Evolutionary conservation across 2,888 invertebrate species (phyloP).

Genomic region (Nephrotoma guestfalica): DNA sequence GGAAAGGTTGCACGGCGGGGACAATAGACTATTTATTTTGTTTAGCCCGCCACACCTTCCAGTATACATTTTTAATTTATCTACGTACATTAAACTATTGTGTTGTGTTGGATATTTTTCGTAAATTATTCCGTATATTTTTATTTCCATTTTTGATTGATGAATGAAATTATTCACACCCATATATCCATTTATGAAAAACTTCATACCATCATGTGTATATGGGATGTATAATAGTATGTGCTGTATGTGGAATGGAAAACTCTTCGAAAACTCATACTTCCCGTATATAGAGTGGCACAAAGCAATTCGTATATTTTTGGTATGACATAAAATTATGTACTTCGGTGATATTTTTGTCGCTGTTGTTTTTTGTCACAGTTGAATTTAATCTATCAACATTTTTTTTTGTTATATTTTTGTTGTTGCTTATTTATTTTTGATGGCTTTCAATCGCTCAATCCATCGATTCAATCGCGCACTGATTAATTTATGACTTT

Average conservation of each 20-base stretch:
- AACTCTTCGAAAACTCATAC: background rate
- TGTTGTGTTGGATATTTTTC: background rate
- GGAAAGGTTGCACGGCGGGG: background rate
- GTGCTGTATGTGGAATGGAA: background rate
- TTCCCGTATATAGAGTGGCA: background rate
- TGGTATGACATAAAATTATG: background rate
- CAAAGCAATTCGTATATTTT: background rate
- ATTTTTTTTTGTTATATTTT: background rate
- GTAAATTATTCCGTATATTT: background rate
- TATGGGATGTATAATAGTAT: background rate
- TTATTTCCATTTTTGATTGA: background rate
- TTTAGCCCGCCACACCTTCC: background rate
- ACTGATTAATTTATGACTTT: background rate
- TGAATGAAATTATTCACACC: background rate
- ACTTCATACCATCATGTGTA: too few relatives aligned
- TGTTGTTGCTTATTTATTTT: background rate
- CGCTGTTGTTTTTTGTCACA: background rate
- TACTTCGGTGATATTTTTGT: background rate
- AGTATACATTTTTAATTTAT: background rate
- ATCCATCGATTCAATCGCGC: background rate
- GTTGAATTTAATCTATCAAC: background rate
- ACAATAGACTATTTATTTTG: background rate
- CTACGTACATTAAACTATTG: background rate
- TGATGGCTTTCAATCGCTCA: background rate
- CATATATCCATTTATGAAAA: background rate